Percentiles rank a stretch among this genome's conserved stretches.
These are phyloP conservation scores for Tragelaphus oryx DNA, from an alignment of 2,797 vertebrate species.

Conservation along the genomic window DNA sequence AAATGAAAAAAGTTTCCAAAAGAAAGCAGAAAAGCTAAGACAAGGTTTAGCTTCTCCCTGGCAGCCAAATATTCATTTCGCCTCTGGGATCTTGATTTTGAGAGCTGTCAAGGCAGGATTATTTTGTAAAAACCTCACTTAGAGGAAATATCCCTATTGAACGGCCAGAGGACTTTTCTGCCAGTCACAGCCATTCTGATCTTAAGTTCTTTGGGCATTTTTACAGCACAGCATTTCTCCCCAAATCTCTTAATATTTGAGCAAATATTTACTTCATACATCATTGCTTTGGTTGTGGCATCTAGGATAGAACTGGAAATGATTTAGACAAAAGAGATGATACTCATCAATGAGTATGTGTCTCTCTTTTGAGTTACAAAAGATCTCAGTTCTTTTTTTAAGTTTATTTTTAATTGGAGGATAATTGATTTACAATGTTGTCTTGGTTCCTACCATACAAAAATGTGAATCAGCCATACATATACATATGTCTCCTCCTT, in stretches of 20 bases:
- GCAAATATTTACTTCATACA: neutral
- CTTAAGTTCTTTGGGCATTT: neutral
- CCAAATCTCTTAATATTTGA: neutral
- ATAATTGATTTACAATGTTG: neutral
- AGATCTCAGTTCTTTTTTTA: neutral
- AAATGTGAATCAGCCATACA: neutral
- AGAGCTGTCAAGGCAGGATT: neutral
- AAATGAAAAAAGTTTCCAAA: slow-evolving; percentile 65
- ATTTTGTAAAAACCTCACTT: neutral
- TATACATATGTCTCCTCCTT: neutral
- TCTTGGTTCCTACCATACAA: neutral
- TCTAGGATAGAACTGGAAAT: neutral
- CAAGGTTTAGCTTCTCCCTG: slow-evolving; percentile 32
- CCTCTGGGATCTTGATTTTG: neutral
- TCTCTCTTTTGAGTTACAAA: neutral
- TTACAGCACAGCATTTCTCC: neutral
- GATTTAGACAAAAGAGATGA: neutral
- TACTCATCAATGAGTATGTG: neutral
- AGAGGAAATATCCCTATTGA: neutral
- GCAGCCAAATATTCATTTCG: slow-evolving; percentile 35
- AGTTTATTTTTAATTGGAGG: neutral
- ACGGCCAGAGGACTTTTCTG: neutral
- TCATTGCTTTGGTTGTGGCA: neutral
- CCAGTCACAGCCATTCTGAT: neutral
- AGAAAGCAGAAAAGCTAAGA: slow-evolving; percentile 46